Base-by-base conservation (phyloP, 2,888 invertebrate species). In the Amphipyra tragopoginis region DNA sequence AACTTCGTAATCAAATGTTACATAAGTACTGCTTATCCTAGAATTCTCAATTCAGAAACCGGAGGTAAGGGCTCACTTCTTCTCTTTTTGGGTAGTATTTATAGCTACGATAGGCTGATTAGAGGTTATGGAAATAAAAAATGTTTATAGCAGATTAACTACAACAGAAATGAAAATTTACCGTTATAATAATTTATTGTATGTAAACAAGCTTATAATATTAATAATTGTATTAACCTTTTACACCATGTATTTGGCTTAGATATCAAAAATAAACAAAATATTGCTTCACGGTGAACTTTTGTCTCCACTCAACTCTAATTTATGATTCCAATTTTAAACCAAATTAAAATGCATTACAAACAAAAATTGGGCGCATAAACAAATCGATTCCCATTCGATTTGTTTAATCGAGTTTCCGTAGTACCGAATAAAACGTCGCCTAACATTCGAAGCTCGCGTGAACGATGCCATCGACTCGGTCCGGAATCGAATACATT, bases 401-500 rank as follows among this genome's bases (percentile, higher is more conserved):
- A 69, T 60, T 65, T n/a, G n/a, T 75, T 13, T 48, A 61, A 68
- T 82, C 82, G 82, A 80, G 77, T 74, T 72, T 61, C 64, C 58
- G 60, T 79, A 78, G 88, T 90, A 85, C 47, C 71, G 67, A 59
- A 60, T 69, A 82, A 81, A 83, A 68, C 66, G 81, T 81, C 80
- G 73, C 74, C 76, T 80, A 86, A 90, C 86, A 88, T 89, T 81
- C 89, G 79, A 88, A 86, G 90, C 88, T 87, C 90, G 90, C 92
- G 92, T 92, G 93, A 92, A 92, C 90, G 93, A 93, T 93, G 89
- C 92, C 89, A 93, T 93, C 93, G 90, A 79, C 78, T 81, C 77
- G 80, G 76, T 76, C 82, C 80, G 79, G 85, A 88, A 92, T 91
- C 91, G 91, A 88, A 92, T 92, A 91, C 85, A 91, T 92, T 92